phyloP scores from a whole-genome alignment of 2,797 vertebrate species.

The Euthynnus affinis region DNA sequence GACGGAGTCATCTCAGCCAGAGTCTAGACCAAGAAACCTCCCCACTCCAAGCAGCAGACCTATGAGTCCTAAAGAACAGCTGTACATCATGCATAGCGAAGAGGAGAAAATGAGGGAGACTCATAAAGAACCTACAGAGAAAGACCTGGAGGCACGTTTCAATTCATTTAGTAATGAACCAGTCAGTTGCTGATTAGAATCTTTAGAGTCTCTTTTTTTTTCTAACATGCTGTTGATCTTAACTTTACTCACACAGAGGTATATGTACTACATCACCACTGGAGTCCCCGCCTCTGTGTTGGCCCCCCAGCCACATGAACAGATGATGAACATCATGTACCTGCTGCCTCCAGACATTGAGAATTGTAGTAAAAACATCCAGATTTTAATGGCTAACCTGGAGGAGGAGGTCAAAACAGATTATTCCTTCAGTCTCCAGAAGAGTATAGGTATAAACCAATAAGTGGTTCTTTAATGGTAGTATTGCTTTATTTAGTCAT shows the following conservation, averaged over 20 bases:
- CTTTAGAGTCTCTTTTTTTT: neutral
- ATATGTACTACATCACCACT: conserved; percentile 88
- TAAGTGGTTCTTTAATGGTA: conserved; percentile 5
- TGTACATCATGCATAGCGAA: conserved; percentile 84
- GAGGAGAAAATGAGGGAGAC: conserved; percentile 78
- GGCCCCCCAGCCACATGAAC: conserved; percentile 80
- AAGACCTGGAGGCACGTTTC: conserved; percentile 85
- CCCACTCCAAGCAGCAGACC: conserved; percentile 74
- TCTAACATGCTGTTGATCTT: conserved; percentile 3
- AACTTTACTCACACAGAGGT: conserved; percentile 84
- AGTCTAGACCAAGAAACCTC: neutral
- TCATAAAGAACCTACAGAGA: conserved; percentile 80
- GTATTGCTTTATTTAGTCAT: neutral
- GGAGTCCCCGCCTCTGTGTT: conserved; percentile 87
- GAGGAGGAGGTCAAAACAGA: conserved; percentile 85
- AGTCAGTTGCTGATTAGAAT: neutral
- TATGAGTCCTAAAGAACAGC: conserved; percentile 89
- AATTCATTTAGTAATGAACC: neutral
- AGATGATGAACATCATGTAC: conserved; percentile 84
- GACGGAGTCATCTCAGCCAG: conserved; percentile 4
- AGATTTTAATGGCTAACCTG: conserved; percentile 73
- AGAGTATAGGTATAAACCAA: conserved; percentile 87
- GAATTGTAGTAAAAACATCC: conserved; percentile 56
- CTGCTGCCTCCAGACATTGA: conserved; percentile 77
- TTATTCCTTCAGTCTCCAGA: conserved; percentile 87